Percentiles rank a stretch among this genome's conserved stretches.
phyloP scores from a whole-genome alignment of 2,888 invertebrate genomes.

The Alloscopus bannaensis region DNA sequence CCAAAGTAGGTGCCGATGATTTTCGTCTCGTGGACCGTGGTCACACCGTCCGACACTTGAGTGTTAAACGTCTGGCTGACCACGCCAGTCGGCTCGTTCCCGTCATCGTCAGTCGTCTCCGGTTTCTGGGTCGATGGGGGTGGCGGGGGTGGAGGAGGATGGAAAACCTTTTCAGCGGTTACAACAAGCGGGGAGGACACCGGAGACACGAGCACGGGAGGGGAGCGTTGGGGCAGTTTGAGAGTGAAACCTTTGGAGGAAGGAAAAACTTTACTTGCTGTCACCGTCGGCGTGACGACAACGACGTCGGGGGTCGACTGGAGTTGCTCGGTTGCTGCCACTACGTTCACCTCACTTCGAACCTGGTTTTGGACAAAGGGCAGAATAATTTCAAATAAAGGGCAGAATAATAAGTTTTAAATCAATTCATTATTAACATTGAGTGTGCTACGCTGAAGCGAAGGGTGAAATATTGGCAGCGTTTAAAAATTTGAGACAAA shows the following conservation, averaged over 20 bases:
- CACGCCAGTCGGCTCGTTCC: constrained; percentile 81
- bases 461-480: no score
- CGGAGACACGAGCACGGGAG: constrained; percentile 57
- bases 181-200: constrained; percentile 51
- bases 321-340: constrained; percentile 54
- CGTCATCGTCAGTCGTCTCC: background rate
- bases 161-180: constrained; percentile 63
- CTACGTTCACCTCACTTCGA: constrained; percentile 67
- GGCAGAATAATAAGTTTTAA: no score
- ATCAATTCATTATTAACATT: no score
- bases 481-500: no score
- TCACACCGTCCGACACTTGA: constrained; percentile 87
- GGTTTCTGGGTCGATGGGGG: constrained; percentile 26
- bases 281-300: constrained; percentile 45
- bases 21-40: constrained; percentile 90
- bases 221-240: constrained; percentile 67
- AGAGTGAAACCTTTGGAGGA: constrained; percentile 70
- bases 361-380: constrained; percentile 18
- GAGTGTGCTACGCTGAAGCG: no score
- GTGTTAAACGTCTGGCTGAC: constrained; percentile 91
- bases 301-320: constrained; percentile 28
- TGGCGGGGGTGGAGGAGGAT: constrained; percentile 56
- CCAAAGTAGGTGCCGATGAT: constrained; percentile 92
- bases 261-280: constrained; percentile 62
- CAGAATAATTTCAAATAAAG: constrained; percentile 11